Evolutionary conservation across 1,140 invertebrate genomes (phyloP).

Genomic region (Dermatophagoides farinae): DNA sequence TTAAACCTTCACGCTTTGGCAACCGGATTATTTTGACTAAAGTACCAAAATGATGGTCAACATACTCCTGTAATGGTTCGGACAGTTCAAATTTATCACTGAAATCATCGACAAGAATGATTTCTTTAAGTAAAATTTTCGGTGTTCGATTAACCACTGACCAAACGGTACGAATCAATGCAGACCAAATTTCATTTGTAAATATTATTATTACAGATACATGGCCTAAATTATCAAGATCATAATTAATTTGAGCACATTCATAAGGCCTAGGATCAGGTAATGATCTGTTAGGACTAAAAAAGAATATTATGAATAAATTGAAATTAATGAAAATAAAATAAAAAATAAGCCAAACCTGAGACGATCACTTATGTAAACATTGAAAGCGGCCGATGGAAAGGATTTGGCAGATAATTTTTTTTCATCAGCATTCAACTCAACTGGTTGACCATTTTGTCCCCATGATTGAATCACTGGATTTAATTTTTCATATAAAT

Average conservation of each 20-base stretch:
- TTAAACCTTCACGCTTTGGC: conserved; percentile 53
- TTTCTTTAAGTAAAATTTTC: conserved; percentile 44
- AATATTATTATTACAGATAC: conserved; percentile 60
- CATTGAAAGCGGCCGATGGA: conserved; percentile 70
- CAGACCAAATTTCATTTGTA: conserved; percentile 68
- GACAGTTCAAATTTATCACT: conserved; percentile 39
- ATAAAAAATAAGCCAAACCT: conserved; percentile 26
- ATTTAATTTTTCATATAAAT: conserved; percentile 10
- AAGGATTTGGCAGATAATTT: conserved; percentile 41
- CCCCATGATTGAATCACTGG: conserved; percentile 36
- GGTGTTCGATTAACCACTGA: conserved; percentile 63
- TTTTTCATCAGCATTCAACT: conserved; percentile 33
- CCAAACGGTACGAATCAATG: conserved; percentile 60
- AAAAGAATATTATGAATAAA: not conserved
- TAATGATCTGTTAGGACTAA: conserved; percentile 44
- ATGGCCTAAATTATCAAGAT: conserved; percentile 31
- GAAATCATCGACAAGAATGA: conserved; percentile 70
- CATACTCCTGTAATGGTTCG: conserved; percentile 52
- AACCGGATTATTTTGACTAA: conserved; percentile 50
- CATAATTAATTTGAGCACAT: conserved; percentile 34
- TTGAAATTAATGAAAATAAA: not conserved
- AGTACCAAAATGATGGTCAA: conserved; percentile 27
- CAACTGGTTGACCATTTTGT: conserved; percentile 43
- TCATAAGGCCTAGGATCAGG: conserved; percentile 49
- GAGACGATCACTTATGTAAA: conserved; percentile 67